Evolutionary conservation across 2,888 invertebrate genomes (phyloP), one percentile per base, ranked within the genome.

Genomic region (Spatulosminthurus flaviceps): DNA sequence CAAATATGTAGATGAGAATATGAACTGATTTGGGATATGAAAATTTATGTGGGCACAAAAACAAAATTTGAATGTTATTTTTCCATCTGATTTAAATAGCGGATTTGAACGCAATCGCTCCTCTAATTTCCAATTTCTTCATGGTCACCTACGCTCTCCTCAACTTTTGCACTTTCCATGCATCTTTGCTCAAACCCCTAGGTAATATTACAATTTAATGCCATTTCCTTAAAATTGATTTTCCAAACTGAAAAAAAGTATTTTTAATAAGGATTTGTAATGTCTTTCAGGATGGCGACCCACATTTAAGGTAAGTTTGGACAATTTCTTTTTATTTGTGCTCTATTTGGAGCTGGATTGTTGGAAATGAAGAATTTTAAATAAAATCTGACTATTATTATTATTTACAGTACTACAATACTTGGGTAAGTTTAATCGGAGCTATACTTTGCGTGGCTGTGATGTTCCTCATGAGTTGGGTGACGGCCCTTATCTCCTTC

Each of bases 391-490:
- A 4, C 34, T 34, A 34, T 4, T 34, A 5, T 2, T 43, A 13
- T 74, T 61, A 41, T 43, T 82, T 82, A 21, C 84, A 87, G 87
- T 90, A 87, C 85, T 90, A 89, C 86, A 90, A 89, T 86, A 87
- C 86, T 85, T 90, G 89, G 89, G 84, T 89, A 28, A 88, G 88
- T 80, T 86, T 90, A 24, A 67, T 88, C 21, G 89, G 89, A 60
- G 87, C 88, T 1, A 72, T 89, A 66, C 66, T 87, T 26, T 87
- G 87, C 77, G 81, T 87, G 60, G 87, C 86, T 24, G 89, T 90
- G 34, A 90, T 90, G 90, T 90, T 90, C 86, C 86, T 90, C 42
- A 89, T 90, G 84, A 88, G 89, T 85, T 90, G 89, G 89, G 87
- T 87, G 86, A 88, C 89, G 13, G 90, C 90, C 5, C 86, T 90